These are phyloP conservation scores for Pseudoatta argentina DNA, from an alignment of 1,140 invertebrate genomes.

Conservation along the genomic window DNA sequence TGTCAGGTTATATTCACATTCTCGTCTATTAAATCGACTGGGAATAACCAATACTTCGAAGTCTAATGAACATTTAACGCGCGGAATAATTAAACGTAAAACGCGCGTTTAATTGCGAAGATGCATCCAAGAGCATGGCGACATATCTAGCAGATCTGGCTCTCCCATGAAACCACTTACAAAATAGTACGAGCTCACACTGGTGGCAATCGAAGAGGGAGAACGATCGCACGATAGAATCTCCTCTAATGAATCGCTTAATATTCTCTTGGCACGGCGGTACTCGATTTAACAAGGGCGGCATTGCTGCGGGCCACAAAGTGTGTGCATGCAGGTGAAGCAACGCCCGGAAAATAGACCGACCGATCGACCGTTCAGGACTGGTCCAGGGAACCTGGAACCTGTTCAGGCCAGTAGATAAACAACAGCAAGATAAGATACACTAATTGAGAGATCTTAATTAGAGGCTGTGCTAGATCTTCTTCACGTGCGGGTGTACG, in stretches of 20 bases:
- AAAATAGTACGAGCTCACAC: slow-evolving; percentile 24
- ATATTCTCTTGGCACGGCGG: slow-evolving; percentile 58
- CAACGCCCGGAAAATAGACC: slow-evolving; percentile 67
- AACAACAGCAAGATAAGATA: slow-evolving; percentile 79
- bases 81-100: slow-evolving; percentile 49
- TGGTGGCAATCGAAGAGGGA: neutral
- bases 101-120: slow-evolving; percentile 42
- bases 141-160: neutral
- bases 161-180: slow-evolving; percentile 20
- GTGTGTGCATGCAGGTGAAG: slow-evolving; percentile 56
- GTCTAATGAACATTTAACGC: slow-evolving; percentile 7
- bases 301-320: slow-evolving; percentile 63
- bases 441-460: slow-evolving; percentile 83
- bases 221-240: slow-evolving; percentile 41
- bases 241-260: slow-evolving; percentile 69
- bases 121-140: neutral
- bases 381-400: slow-evolving; percentile 69
- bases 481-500: slow-evolving; percentile 45
- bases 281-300: slow-evolving; percentile 73
- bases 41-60: slow-evolving; percentile 37
- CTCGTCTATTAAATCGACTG: slow-evolving; percentile 4
- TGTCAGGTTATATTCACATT: slow-evolving; percentile 17
- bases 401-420: slow-evolving; percentile 70
- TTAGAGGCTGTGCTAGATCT: slow-evolving; percentile 69
- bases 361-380: slow-evolving; percentile 19